phyloP scores from a whole-genome alignment of 2,113 vertebrate species.

The Megaceryle torquata region DNA sequence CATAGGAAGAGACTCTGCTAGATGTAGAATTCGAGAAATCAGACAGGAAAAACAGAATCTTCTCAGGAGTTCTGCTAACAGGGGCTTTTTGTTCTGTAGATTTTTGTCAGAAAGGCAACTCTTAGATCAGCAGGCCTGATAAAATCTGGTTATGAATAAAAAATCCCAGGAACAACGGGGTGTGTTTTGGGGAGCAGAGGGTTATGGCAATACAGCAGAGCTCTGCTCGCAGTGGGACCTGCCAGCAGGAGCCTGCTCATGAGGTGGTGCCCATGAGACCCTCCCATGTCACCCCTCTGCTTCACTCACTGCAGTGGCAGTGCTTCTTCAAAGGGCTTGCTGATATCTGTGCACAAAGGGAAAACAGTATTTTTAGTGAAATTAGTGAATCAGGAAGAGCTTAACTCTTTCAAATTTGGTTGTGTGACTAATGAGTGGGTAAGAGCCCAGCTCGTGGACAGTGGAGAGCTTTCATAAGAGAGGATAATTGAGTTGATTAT shows the following conservation, averaged over 20 bases:
- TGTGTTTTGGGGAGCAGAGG: fast-evolving
- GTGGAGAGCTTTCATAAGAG: conserved; percentile 28
- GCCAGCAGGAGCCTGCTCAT: neutral
- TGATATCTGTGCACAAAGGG: neutral
- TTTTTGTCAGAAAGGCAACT: neutral
- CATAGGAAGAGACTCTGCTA: neutral
- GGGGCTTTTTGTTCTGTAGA: neutral
- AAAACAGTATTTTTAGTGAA: neutral
- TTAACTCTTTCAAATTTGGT: conserved; percentile 1
- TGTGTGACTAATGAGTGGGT: neutral
- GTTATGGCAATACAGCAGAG: fast-evolving
- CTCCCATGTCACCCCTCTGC: neutral
- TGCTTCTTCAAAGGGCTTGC: neutral
- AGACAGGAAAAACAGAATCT: neutral
- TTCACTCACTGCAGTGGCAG: neutral
- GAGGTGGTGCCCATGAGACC: fast-evolving
- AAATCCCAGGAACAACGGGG: neutral
- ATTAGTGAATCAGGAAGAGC: neutral
- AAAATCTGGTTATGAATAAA: neutral
- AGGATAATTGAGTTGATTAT: conserved; percentile 57
- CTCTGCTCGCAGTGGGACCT: neutral
- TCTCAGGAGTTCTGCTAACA: neutral
- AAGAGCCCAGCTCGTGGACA: neutral
- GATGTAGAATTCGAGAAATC: neutral
- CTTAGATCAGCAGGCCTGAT: neutral